A percentile compares a stretch with the other conserved stretches of the same genome.
phyloP scores from a whole-genome alignment of 2,888 invertebrate genomes.

The Diadromus collaris region DNA sequence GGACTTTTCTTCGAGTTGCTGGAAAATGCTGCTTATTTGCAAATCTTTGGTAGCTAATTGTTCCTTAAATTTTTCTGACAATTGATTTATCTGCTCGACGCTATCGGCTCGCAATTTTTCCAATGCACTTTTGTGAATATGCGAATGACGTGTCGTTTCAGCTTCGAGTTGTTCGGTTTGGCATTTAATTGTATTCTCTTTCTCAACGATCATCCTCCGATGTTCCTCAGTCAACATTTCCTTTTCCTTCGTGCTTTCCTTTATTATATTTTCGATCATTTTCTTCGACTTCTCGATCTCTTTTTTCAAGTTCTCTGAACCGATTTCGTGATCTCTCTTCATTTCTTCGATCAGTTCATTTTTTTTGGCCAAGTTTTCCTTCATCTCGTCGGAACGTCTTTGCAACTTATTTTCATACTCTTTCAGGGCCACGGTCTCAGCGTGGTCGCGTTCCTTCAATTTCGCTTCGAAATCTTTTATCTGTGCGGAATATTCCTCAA shows the following conservation, averaged over 20 bases:
- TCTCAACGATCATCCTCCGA: constrained; percentile 81
- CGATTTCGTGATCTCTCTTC: constrained; percentile 74
- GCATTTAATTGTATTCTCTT: constrained; percentile 79
- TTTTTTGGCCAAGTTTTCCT: constrained; percentile 76
- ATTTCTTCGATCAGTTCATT: constrained; percentile 76
- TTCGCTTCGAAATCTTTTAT: constrained; percentile 71
- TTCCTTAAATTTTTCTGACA: constrained; percentile 77
- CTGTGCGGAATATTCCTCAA: constrained; percentile 76
- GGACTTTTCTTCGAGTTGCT: constrained; percentile 81
- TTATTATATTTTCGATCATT: constrained; percentile 78
- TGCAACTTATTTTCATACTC: constrained; percentile 72
- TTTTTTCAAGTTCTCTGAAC: constrained; percentile 68
- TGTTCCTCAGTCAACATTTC: constrained; percentile 81
- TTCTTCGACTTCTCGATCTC: constrained; percentile 73
- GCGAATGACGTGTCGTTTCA: constrained; percentile 65
- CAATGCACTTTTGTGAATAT: constrained; percentile 65
- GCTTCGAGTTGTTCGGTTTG: constrained; percentile 66
- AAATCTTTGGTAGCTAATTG: constrained; percentile 81
- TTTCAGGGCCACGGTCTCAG: constrained; percentile 65
- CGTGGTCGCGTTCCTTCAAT: constrained; percentile 71
- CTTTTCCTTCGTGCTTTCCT: constrained; percentile 78
- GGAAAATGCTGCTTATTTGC: constrained; percentile 81
- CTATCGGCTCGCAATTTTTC: constrained; percentile 70
- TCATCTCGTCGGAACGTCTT: constrained; percentile 77
- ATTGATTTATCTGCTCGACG: constrained; percentile 66